These are phyloP conservation scores for Megatriorchis doriae DNA, from an alignment of 2,113 vertebrate species.

Conservation along the genomic window DNA sequence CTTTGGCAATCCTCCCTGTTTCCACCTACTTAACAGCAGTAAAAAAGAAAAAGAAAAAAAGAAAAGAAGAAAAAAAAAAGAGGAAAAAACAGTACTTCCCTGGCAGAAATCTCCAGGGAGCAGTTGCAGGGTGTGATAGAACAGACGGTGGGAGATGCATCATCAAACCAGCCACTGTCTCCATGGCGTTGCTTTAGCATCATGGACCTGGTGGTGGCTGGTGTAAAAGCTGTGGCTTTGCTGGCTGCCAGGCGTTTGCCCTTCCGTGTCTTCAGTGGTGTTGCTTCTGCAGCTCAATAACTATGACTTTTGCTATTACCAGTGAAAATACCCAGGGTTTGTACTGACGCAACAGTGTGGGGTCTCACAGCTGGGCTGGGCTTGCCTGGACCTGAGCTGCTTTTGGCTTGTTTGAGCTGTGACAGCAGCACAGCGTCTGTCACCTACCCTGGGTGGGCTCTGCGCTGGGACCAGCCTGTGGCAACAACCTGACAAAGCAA, in stretches of 20 bases:
- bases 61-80: no score
- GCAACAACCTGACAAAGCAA: neutral
- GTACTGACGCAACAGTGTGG: fast-evolving
- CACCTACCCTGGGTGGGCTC: neutral
- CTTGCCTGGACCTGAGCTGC: neutral
- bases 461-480: neutral
- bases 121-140: neutral
- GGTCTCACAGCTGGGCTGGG: neutral
- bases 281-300: neutral
- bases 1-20: neutral
- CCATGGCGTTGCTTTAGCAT: neutral
- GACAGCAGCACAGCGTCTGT: neutral
- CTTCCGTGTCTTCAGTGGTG: neutral
- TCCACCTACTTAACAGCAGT: neutral
- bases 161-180: neutral
- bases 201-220: fast-evolving
- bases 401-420: neutral
- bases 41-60: neutral
- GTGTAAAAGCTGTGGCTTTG: neutral
- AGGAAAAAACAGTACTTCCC: neutral
- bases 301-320: neutral
- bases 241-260: neutral
- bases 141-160: neutral
- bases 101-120: neutral
- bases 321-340: neutral